phyloP scores from a whole-genome alignment of 2,113 vertebrate species.

The Ictidomys tridecemlineatus region DNA sequence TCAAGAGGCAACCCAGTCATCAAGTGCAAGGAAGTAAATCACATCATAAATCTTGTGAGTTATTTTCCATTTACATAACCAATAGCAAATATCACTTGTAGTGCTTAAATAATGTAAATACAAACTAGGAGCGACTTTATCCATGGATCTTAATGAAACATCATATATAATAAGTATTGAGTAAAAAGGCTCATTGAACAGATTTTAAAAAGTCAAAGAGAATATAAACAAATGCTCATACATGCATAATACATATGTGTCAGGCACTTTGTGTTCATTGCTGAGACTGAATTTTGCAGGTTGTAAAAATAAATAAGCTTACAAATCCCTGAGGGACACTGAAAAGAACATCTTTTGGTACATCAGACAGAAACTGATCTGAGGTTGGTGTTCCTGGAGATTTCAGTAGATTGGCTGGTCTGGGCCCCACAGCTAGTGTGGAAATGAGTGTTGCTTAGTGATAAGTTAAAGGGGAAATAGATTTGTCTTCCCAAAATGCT shows the following conservation, averaged over 20 bases:
- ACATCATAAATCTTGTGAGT: constrained; percentile 61
- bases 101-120: constrained; percentile 80
- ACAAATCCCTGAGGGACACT: neutral
- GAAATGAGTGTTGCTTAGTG: constrained; percentile 17
- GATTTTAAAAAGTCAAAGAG: constrained; percentile 78
- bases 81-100: constrained; percentile 44
- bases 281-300: constrained; percentile 50
- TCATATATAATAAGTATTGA: constrained; percentile 73
- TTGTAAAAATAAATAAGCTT: constrained; percentile 73
- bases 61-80: constrained; percentile 71
- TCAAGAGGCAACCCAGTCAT: constrained; percentile 68
- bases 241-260: constrained; percentile 73
- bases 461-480: constrained; percentile 40
- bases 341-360: constrained; percentile 47
- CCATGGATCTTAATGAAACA: constrained; percentile 82
- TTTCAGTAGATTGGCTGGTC: constrained; percentile 37
- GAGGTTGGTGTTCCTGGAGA: constrained; percentile 50
- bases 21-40: constrained; percentile 66
- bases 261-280: constrained; percentile 21
- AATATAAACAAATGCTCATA: constrained; percentile 77
- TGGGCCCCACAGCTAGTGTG: constrained; percentile 15
- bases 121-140: constrained; percentile 63
- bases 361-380: constrained; percentile 61
- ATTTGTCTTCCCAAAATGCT: constrained; percentile 52
- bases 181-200: constrained; percentile 84